Base-by-base conservation (phyloP, 2,797 vertebrate genomes). In the Anolis apletophallus region DNA sequence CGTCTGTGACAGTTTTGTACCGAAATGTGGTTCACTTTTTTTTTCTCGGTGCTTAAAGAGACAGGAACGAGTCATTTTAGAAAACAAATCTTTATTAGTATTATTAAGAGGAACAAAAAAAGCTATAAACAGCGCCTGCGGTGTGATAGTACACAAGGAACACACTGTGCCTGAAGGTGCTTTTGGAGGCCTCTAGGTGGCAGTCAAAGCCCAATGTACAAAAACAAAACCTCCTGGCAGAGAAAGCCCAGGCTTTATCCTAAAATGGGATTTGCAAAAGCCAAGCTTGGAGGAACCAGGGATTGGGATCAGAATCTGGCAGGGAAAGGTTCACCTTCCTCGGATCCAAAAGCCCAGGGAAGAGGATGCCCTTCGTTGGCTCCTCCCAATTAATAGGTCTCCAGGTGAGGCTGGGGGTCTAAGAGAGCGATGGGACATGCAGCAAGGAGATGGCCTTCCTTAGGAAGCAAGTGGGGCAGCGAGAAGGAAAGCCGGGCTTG, bases 91-190 rank as follows among this genome's bases (percentile, higher is more conserved):
- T 64, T 23, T 83, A 6, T 46, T 46, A 46, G 4, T 46, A 3
- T 94, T 94, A 95, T 94, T 95, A 90, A 92, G 81, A 90, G 94
- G 87, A 88, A 92, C 71, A 89, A 74, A 23, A 1, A 88, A 92
- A 93, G 91, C 93, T 91, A 91, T 93, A 88, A 83, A 93, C 90
- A 87, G 85, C 90, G 91, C 68, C 86, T 88, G 92, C 92, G n/a
- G 69, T 64, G 88, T 88, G 52, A 77, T 72, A 85, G 83, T 7
- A 91, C 73, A 1, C 0, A 79, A 72, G 61, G 75, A 23, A 78
- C 0, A 85, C 90, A 85, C 90, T 0, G 17, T 81, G 7, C 67
- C 69, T 76, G 3, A 0, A 81, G 57, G n/a, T 50, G 16, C 34
- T 86, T 29, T 73, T 1, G 81, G 75, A 3, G 32, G 26, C 72